phyloP scores from a whole-genome alignment of 2,113 vertebrate genomes.

The Alligator sinensis region DNA sequence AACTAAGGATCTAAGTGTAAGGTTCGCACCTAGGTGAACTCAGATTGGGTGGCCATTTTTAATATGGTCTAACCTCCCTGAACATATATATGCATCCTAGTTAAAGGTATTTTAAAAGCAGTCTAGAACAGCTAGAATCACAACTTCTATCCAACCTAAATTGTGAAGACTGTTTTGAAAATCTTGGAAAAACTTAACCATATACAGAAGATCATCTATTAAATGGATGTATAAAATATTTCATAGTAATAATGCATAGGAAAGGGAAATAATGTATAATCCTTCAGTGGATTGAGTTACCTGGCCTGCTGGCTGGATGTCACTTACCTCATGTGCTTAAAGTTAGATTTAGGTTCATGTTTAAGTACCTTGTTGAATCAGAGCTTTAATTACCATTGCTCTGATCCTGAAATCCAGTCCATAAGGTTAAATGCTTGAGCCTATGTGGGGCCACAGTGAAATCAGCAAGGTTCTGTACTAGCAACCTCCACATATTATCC shows the following conservation, averaged over 20 bases:
- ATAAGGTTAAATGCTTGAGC: not conserved
- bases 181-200: not conserved
- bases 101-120: not conserved
- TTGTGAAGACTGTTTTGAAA: not conserved
- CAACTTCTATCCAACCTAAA: not conserved
- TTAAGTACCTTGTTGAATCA: not conserved
- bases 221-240: not conserved
- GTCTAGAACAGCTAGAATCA: not conserved
- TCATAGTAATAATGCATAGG: not conserved
- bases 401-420: not conserved
- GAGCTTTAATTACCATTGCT: not conserved
- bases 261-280: not conserved
- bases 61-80: no score
- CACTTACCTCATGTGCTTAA: not conserved
- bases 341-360: not conserved
- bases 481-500: no score
- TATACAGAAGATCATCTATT: not conserved
- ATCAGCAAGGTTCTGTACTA: not conserved
- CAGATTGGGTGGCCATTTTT: no score
- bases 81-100: no score
- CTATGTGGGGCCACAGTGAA: not conserved
- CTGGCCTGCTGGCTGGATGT: not conserved
- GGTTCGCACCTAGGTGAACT: no score
- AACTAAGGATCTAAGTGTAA: no score
- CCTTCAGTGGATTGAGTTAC: not conserved